Conservation (phyloP, 2,888 invertebrate genomes). For the Watsonalla cultraria region DNA sequence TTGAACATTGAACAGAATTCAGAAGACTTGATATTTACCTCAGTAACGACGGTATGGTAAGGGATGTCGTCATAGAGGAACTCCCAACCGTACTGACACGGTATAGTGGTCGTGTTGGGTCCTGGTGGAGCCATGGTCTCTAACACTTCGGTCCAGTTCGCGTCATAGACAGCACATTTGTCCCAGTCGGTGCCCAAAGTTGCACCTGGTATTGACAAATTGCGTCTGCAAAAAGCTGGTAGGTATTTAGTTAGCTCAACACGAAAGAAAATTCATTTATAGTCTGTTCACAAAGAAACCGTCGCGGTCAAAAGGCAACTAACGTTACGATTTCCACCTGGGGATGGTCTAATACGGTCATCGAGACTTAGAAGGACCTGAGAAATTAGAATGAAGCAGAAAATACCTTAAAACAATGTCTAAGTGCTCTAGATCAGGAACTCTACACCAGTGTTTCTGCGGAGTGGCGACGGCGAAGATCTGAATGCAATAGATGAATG, state of each 20-base stretch:
- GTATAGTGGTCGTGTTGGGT: constrained; percentile 22
- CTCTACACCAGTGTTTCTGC: constrained; percentile 46
- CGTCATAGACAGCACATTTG: constrained; percentile 38
- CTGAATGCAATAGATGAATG: constrained; percentile 41
- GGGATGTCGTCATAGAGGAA: constrained; percentile 46
- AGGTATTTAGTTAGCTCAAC: not conserved
- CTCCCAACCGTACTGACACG: constrained; percentile 47
- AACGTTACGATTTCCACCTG: not conserved
- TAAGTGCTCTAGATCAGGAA: constrained; percentile 41
- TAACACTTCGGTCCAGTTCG: constrained; percentile 44
- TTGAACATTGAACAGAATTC: too few relatives aligned
- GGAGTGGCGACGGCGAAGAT: constrained; percentile 50
- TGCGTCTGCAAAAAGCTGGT: constrained; percentile 28
- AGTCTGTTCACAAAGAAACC: not conserved
- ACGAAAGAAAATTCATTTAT: not conserved
- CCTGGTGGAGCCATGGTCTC: constrained; percentile 33
- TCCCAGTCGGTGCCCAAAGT: constrained; percentile 29
- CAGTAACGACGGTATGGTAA: constrained; percentile 44
- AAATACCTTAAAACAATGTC: constrained; percentile 33
- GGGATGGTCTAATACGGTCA: too few relatives aligned
- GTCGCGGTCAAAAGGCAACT: not conserved
- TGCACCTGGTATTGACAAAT: constrained; percentile 42
- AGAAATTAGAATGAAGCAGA: too few relatives aligned
- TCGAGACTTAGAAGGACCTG: too few relatives aligned
- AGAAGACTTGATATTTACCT: too few relatives aligned